Evolutionary conservation across 2,113 vertebrate genomes (phyloP).

Genomic region (Eptesicus fuscus): DNA sequence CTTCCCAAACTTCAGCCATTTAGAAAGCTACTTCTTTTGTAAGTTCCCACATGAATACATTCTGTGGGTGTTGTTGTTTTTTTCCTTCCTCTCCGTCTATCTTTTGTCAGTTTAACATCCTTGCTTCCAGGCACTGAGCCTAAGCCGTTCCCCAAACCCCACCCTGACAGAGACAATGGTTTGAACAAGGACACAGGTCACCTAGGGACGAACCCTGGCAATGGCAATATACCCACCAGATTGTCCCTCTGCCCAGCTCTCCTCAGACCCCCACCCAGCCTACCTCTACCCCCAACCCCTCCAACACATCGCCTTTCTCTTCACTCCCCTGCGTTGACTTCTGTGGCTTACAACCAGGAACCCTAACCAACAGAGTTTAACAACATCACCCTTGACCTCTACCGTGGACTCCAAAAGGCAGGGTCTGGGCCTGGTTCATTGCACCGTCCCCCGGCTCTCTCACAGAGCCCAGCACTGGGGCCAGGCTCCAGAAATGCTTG

Average conservation of each 20-base stretch:
- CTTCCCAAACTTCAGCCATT: background rate
- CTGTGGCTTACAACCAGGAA: background rate
- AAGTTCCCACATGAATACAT: background rate
- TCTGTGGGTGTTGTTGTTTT: background rate
- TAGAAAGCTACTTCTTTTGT: background rate
- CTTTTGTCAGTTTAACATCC: background rate
- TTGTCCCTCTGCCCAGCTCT: background rate
- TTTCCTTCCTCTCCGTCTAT: background rate
- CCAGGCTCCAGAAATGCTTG: rapidly evolving
- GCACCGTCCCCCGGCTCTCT: rapidly evolving
- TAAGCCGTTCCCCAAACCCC: background rate
- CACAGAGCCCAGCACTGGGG: background rate
- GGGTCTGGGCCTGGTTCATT: no score
- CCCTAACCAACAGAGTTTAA: background rate
- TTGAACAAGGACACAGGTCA: background rate
- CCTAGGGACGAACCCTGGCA: background rate
- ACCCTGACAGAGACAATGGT: background rate
- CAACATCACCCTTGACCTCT: background rate
- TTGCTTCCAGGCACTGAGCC: background rate
- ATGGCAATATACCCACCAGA: background rate
- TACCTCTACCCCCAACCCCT: background rate
- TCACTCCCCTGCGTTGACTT: background rate
- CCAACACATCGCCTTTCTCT: background rate
- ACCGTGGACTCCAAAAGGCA: background rate
- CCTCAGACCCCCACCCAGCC: background rate